Evolutionary conservation across 2,797 vertebrate species (phyloP).

Genomic region (Myotis pilosus): DNA sequence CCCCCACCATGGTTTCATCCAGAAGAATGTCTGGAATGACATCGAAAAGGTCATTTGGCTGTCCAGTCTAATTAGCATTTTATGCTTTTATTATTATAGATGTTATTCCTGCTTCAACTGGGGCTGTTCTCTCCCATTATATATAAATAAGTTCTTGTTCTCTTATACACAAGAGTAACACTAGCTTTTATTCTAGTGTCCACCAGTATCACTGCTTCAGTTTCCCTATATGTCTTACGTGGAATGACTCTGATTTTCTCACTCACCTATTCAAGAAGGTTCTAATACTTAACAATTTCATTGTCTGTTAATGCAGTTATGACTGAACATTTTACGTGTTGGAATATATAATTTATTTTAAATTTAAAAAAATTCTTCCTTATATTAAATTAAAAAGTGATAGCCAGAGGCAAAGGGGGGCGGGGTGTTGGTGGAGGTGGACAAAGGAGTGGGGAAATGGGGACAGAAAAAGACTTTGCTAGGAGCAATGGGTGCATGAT

Average conservation of each 20-base stretch:
- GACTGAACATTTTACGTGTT: not conserved
- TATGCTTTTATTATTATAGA: no score
- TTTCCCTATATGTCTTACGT: not conserved
- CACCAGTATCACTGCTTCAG: not conserved
- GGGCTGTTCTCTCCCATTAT: not conserved
- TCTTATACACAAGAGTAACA: not conserved
- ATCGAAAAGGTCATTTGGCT: no score
- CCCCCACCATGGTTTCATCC: fast-evolving
- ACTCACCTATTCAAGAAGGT: not conserved
- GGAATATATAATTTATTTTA: not conserved
- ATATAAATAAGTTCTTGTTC: not conserved
- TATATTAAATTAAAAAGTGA: not conserved
- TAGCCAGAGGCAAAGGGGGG: not conserved
- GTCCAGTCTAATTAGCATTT: no score
- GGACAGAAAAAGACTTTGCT: not conserved
- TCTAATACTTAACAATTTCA: not conserved
- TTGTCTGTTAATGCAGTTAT: constrained; percentile 6
- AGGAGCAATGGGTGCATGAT: not conserved
- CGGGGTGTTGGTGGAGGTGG: not conserved
- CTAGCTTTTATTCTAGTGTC: not conserved
- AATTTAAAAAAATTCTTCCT: not conserved
- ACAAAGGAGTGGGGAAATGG: not conserved
- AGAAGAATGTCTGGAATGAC: no score
- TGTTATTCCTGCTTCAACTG: not conserved
- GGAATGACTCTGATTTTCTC: not conserved